These are phyloP conservation scores for Metallyticus violacea DNA, from an alignment of 2,888 invertebrate species.

Conservation along the genomic window DNA sequence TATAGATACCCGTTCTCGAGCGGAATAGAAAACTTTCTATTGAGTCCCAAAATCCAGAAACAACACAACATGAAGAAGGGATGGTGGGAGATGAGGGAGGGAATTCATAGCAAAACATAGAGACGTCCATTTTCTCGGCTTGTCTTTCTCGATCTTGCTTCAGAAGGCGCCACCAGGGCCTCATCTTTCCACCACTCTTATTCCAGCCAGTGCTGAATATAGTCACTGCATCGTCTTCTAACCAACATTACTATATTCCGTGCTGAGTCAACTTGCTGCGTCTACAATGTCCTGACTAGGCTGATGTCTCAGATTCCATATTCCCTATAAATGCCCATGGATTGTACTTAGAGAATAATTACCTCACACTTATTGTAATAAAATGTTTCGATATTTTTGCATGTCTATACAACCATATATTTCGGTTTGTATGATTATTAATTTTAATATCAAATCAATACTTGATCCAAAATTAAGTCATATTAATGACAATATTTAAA, in stretches of 20 bases:
- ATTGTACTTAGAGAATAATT: too few species aligned
- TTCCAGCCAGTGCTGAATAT: conserved; percentile 12
- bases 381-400: too few species aligned
- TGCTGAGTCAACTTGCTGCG: neutral
- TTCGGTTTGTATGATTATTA: too few species aligned
- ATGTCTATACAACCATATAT: too few species aligned
- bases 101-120: neutral
- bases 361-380: too few species aligned
- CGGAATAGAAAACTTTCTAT: conserved; percentile 27
- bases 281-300: neutral
- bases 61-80: neutral
- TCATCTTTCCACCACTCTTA: conserved; percentile 23
- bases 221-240: conserved; percentile 4
- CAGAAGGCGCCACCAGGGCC: conserved; percentile 21
- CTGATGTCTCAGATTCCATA: too few species aligned
- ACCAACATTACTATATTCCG: neutral
- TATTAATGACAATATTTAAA: too few species aligned
- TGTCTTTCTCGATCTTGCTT: neutral
- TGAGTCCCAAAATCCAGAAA: conserved; percentile 29
- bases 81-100: neutral
- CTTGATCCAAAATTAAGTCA: too few species aligned
- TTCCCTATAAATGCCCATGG: too few species aligned
- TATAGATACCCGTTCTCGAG: neutral
- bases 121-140: conserved; percentile 24
- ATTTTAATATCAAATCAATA: too few species aligned